Evolutionary conservation across 2,888 invertebrate species (phyloP).

Genomic region (Melinopterus prodromus): DNA sequence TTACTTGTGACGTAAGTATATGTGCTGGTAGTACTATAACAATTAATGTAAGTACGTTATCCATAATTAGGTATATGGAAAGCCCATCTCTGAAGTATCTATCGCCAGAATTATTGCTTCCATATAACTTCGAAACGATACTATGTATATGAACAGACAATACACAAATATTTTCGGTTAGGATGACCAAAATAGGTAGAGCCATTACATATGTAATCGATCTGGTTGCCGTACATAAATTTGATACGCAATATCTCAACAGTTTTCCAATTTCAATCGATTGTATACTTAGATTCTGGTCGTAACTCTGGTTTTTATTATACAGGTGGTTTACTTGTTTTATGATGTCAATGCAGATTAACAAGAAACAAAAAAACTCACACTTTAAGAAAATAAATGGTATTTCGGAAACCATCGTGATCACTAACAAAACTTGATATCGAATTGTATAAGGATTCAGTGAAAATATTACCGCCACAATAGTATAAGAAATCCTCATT

Average conservation of each 20-base stretch:
- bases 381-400: neutral
- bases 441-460: neutral
- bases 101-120: slow-evolving; percentile 26
- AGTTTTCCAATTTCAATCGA: neutral
- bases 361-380: neutral
- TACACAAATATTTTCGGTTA: slow-evolving; percentile 7
- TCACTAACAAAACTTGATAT: neutral
- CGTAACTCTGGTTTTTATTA: neutral
- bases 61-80: slow-evolving; percentile 17
- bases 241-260: neutral
- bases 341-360: neutral
- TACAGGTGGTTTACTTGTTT: neutral
- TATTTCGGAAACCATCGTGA: neutral
- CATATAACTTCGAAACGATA: slow-evolving; percentile 30
- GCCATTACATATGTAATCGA: neutral
- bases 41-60: slow-evolving; percentile 7
- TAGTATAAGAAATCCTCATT: neutral
- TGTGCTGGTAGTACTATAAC: slow-evolving; percentile 16
- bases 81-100: slow-evolving; percentile 25
- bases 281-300: neutral
- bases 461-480: neutral
- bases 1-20: slow-evolving; percentile 18
- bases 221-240: neutral
- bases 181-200: neutral
- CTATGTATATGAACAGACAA: slow-evolving; percentile 29